phyloP scores from a whole-genome alignment of 2,797 vertebrate species.

The Microctenopoma stevenorrisi region DNA sequence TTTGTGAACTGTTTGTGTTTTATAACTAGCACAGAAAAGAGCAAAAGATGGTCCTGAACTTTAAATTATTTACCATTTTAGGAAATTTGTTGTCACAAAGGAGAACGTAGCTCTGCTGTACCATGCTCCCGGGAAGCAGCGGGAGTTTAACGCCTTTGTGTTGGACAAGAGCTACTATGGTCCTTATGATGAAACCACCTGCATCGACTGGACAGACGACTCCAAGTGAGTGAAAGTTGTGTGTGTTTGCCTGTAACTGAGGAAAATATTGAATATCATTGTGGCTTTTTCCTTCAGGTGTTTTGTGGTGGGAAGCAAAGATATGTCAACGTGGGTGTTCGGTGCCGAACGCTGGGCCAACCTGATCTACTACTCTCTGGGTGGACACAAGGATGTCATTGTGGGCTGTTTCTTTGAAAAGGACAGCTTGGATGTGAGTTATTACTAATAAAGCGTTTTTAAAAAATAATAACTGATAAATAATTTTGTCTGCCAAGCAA shows the following conservation, averaged over 20 bases:
- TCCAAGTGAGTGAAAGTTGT: constrained; percentile 85
- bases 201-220: constrained; percentile 97
- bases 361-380: constrained; percentile 93
- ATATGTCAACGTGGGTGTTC: constrained; percentile 98
- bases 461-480: background rate
- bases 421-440: constrained; percentile 91
- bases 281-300: constrained; percentile 81
- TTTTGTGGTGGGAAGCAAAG: constrained; percentile 95
- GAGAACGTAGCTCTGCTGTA: constrained; percentile 94
- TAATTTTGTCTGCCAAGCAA: too few relatives aligned
- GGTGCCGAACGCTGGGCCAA: constrained; percentile 96
- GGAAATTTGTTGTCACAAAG: constrained; percentile 94
- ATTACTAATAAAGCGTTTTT: too few relatives aligned
- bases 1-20: too few relatives aligned
- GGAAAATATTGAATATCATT: too few relatives aligned
- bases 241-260: background rate
- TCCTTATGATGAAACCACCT: constrained; percentile 96
- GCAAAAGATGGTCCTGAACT: background rate
- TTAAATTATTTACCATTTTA: constrained; percentile 50
- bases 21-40: too few relatives aligned
- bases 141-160: constrained; percentile 94
- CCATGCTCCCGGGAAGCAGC: constrained; percentile 91
- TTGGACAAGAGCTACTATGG: constrained; percentile 96
- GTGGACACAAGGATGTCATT: constrained; percentile 94
- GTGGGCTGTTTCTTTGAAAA: constrained; percentile 95